Evolutionary conservation across 1,140 invertebrate species (phyloP).

Genomic region (Drosophila trapezifrons): DNA sequence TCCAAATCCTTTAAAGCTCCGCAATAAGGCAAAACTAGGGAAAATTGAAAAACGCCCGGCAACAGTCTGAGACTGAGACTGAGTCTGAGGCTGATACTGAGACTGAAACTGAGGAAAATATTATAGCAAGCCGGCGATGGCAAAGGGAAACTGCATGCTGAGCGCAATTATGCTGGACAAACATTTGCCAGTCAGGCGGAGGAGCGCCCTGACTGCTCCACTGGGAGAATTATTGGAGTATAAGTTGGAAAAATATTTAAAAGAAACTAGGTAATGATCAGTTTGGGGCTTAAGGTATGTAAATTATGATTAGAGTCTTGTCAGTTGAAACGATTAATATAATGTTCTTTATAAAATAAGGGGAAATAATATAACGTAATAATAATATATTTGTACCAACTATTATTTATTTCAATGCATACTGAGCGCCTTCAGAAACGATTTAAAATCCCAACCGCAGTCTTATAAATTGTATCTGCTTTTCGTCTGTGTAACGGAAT

Average conservation of each 20-base stretch:
- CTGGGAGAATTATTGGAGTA: background rate
- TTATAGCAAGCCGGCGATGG: constrained; percentile 25
- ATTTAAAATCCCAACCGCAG: background rate
- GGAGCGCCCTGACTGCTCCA: constrained; percentile 16
- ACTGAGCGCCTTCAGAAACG: background rate
- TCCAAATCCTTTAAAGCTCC: constrained; percentile 77
- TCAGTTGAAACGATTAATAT: too few species aligned
- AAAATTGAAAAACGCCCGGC: constrained; percentile 53
- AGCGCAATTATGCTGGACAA: constrained; percentile 82
- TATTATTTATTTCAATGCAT: background rate
- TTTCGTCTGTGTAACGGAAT: constrained; percentile 20
- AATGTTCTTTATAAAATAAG: too few species aligned
- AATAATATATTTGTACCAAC: too few species aligned
- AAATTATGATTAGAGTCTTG: too few species aligned
- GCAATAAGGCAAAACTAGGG: constrained; percentile 32
- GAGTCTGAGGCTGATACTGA: background rate
- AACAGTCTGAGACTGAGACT: constrained; percentile 11
- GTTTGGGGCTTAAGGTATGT: too few species aligned
- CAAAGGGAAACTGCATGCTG: constrained; percentile 75
- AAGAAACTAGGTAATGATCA: background rate
- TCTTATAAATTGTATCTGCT: background rate
- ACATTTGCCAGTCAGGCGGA: constrained; percentile 67
- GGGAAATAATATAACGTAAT: too few species aligned
- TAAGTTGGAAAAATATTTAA: background rate
- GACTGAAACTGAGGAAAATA: constrained; percentile 26